Conservation (phyloP, 2,888 invertebrate species). For the Achlya flavicornis region DNA sequence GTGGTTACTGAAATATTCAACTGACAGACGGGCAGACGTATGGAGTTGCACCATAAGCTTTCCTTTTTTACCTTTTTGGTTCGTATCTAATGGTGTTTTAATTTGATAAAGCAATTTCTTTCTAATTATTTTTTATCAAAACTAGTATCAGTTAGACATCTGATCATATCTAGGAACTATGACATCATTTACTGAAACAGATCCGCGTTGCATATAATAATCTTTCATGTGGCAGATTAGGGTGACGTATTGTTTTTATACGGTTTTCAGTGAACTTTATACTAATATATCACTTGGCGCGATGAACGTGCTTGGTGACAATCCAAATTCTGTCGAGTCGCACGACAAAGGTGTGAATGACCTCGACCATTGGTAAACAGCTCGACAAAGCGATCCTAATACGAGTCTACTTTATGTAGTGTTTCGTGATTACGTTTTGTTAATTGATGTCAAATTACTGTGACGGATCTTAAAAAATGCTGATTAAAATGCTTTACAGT, state of each 20-base stretch:
- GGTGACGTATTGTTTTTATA: slow-evolving; percentile 32
- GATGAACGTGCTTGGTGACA: slow-evolving; percentile 32
- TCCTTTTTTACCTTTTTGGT: too few relatives aligned
- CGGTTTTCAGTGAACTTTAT: slow-evolving; percentile 23
- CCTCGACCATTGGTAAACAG: slow-evolving; percentile 57
- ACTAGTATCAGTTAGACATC: too few relatives aligned
- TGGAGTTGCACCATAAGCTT: too few relatives aligned
- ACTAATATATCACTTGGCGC: slow-evolving; percentile 17
- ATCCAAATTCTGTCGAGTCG: slow-evolving; percentile 47
- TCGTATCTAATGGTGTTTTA: too few relatives aligned
- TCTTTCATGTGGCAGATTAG: slow-evolving; percentile 37
- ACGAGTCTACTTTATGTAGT: slow-evolving; percentile 37
- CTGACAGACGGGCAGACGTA: too few relatives aligned
- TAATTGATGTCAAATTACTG: slow-evolving; percentile 22
- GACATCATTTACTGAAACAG: slow-evolving; percentile 1
- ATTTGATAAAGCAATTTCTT: background rate
- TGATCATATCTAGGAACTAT: too few relatives aligned
- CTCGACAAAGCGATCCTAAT: slow-evolving; percentile 47
- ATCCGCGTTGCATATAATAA: slow-evolving; percentile 7
- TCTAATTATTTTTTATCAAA: background rate
- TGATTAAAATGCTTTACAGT: background rate
- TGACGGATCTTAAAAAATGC: slow-evolving; percentile 11
- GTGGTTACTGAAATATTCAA: too few relatives aligned
- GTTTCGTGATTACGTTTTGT: slow-evolving; percentile 14
- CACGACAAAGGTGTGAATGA: slow-evolving; percentile 72